These are phyloP conservation scores for Siphamia tubifer DNA, from an alignment of 2,113 vertebrate genomes.

Conservation along the genomic window DNA sequence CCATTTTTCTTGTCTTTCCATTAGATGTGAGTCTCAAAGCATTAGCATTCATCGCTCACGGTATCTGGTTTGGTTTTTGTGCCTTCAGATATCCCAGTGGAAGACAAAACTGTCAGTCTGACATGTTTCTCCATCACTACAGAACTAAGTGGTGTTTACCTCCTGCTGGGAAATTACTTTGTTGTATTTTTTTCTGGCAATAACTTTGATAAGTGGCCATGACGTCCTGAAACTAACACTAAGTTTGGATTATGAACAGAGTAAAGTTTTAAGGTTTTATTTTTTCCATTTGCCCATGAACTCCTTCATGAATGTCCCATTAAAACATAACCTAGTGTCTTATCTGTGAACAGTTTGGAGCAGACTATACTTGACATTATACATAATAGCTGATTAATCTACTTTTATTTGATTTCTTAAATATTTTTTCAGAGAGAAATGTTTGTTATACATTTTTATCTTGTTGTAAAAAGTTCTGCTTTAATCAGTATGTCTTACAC, in stretches of 20 bases:
- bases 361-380: too few species aligned
- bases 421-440: too few species aligned
- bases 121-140: not conserved
- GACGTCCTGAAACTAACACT: too few species aligned
- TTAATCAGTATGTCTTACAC: too few species aligned
- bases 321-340: too few species aligned
- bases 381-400: too few species aligned
- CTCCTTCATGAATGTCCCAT: too few species aligned
- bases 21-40: slow-evolving; percentile 15
- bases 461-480: too few species aligned
- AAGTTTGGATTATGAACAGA: not conserved
- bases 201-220: slow-evolving; percentile 15
- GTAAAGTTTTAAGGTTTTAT: too few species aligned
- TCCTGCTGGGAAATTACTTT: slow-evolving; percentile 15
- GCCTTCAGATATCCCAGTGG: not conserved
- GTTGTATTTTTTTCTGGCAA: not conserved
- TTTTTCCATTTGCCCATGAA: not conserved
- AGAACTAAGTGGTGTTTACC: not conserved
- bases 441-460: too few species aligned
- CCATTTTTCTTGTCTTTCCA: slow-evolving; percentile 5
- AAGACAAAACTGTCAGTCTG: slow-evolving; percentile 1
- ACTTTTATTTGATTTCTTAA: too few species aligned
- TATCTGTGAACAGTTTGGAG: too few species aligned
- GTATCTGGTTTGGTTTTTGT: not conserved
- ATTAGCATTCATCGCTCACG: not conserved